These are phyloP conservation scores for Spondyliosoma cantharus DNA, from an alignment of 2,797 vertebrate species.

Conservation along the genomic window DNA sequence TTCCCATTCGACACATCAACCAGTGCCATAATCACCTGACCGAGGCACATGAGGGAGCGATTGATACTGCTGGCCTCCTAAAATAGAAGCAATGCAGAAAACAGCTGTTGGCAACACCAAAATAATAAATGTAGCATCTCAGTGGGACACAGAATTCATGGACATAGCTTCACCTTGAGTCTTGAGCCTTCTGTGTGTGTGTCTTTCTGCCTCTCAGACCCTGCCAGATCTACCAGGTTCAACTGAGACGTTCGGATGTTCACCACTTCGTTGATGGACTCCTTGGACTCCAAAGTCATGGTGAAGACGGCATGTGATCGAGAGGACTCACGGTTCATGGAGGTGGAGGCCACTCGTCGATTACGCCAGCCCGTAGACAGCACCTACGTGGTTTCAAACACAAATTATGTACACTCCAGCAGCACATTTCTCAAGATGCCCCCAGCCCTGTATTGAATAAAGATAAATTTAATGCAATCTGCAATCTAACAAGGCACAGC, in stretches of 20 bases:
- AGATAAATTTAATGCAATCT: neutral
- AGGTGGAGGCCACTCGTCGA: constrained; percentile 94
- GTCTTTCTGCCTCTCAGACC: constrained; percentile 95
- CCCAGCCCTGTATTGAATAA: neutral
- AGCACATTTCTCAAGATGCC: neutral
- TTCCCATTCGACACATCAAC: constrained; percentile 95
- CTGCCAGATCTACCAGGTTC: constrained; percentile 95
- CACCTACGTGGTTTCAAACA: constrained; percentile 79
- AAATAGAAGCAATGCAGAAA: constrained; percentile 19
- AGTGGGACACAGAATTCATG: neutral
- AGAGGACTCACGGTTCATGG: constrained; percentile 98
- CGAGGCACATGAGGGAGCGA: constrained; percentile 93
- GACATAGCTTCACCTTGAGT: constrained; percentile 86
- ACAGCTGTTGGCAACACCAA: constrained; percentile 10
- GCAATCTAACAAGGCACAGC: neutral
- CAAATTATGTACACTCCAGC: neutral
- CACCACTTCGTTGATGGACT: constrained; percentile 88
- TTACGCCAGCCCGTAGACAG: constrained; percentile 95
- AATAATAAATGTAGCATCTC: neutral
- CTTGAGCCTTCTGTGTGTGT: constrained; percentile 93
- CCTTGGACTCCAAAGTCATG: constrained; percentile 94
- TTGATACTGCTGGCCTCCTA: constrained; percentile 98
- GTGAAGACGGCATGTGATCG: constrained; percentile 97
- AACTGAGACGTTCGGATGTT: constrained; percentile 94
- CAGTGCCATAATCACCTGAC: constrained; percentile 95